phyloP scores from a whole-genome alignment of 2,888 invertebrate species.

The Strigamia transsilvanica region DNA sequence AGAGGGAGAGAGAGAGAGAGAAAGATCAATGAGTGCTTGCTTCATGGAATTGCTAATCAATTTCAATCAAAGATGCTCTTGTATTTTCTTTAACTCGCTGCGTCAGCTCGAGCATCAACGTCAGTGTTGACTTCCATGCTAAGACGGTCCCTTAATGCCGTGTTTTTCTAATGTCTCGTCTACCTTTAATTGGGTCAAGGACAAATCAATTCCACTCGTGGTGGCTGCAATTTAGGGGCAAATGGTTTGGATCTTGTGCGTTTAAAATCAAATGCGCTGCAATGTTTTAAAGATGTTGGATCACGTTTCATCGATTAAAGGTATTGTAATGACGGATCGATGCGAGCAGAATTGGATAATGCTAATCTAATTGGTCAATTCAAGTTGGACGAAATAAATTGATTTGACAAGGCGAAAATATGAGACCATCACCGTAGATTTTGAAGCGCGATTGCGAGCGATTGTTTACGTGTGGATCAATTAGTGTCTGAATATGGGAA shows the following conservation, averaged over 20 bases:
- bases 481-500: neutral
- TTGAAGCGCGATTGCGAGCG: neutral
- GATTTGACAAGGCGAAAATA: neutral
- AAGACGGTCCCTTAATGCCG: neutral
- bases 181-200: conserved; percentile 8
- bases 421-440: neutral
- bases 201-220: neutral
- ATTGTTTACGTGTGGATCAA: neutral
- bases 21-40: neutral
- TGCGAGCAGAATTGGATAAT: neutral
- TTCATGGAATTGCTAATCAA: conserved; percentile 8
- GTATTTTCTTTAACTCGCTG: neutral
- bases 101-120: neutral
- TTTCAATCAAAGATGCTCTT: neutral
- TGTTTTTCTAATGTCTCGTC: neutral
- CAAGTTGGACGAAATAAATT: neutral
- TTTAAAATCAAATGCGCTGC: neutral
- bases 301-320: too few species aligned
- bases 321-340: too few species aligned
- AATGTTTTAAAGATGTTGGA: too few species aligned
- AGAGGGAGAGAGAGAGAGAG: neutral
- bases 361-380: neutral
- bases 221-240: neutral
- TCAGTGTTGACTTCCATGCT: neutral
- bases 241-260: neutral